A percentile compares a stretch with the other conserved stretches of the same genome.
Evolutionary conservation across 2,113 vertebrate genomes (phyloP).

Genomic region (Orientallactaga bullata): DNA sequence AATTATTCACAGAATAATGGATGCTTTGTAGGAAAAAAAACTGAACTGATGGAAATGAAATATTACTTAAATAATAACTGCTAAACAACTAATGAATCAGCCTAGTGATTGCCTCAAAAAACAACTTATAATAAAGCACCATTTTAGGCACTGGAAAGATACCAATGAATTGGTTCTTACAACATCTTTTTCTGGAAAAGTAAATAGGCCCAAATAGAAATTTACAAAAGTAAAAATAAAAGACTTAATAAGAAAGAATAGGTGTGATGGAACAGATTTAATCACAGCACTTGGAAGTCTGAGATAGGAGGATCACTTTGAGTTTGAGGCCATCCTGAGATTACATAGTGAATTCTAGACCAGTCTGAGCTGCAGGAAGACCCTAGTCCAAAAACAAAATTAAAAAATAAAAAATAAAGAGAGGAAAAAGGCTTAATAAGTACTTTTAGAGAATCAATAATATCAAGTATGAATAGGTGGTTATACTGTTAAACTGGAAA

Average conservation of each 20-base stretch:
- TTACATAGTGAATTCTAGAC: too few species aligned
- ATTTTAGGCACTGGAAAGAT: not conserved
- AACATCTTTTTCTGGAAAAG: not conserved
- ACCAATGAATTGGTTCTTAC: not conserved
- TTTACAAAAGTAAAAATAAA: not conserved
- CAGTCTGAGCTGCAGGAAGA: too few species aligned
- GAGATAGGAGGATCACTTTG: too few species aligned
- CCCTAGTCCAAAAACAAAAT: not conserved
- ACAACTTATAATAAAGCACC: not conserved
- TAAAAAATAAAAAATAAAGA: not conserved
- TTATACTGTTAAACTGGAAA: not conserved
- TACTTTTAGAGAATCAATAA: not conserved
- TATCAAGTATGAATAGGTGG: not conserved
- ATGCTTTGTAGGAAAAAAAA: not conserved
- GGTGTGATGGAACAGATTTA: not conserved
- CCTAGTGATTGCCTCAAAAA: not conserved
- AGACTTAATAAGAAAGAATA: not conserved
- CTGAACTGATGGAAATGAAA: fast-evolving
- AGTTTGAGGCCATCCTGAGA: too few species aligned
- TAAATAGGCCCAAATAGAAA: not conserved
- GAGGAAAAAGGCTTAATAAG: not conserved
- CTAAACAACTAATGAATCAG: not conserved
- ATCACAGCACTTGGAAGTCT: too few species aligned
- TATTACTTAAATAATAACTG: not conserved
- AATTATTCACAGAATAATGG: not conserved